Conservation (phyloP, 2,113 vertebrate genomes). For the Mungos mungo region DNA sequence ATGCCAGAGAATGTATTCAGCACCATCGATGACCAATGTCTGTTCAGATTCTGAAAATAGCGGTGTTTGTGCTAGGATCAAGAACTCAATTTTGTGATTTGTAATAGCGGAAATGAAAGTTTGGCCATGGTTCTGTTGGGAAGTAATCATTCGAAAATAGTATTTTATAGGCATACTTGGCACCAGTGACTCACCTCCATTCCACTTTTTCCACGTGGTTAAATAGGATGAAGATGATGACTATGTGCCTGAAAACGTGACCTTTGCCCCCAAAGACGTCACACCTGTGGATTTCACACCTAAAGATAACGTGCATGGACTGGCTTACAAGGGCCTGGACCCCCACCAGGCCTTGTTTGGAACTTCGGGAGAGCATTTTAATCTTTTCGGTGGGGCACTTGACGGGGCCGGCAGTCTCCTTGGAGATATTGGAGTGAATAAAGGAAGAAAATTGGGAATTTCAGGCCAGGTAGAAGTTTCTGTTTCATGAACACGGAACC, state of each 20-base stretch:
- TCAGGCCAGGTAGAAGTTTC: slow-evolving; percentile 90
- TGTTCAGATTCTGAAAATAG: not conserved
- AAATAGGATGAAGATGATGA: slow-evolving; percentile 90
- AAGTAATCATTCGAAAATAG: slow-evolving; percentile 39
- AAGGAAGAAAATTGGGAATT: slow-evolving; percentile 90
- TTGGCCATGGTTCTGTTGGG: not conserved
- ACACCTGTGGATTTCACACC: slow-evolving; percentile 92
- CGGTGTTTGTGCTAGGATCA: not conserved
- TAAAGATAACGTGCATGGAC: slow-evolving; percentile 90
- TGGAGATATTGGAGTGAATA: slow-evolving; percentile 79
- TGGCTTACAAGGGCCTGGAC: slow-evolving; percentile 95
- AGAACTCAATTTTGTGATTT: not conserved
- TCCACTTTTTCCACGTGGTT: not conserved
- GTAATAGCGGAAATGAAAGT: not conserved
- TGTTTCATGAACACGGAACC: not conserved
- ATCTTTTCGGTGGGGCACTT: slow-evolving; percentile 86
- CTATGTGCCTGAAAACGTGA: slow-evolving; percentile 92
- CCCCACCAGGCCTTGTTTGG: slow-evolving; percentile 90
- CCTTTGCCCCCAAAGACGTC: slow-evolving; percentile 95
- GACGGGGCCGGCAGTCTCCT: slow-evolving; percentile 86
- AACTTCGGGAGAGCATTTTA: slow-evolving; percentile 81
- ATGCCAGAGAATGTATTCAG: not conserved
- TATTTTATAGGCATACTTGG: not conserved
- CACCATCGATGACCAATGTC: not conserved
- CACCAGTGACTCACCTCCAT: slow-evolving; percentile 22